Evolutionary conservation across 2,113 vertebrate species (phyloP).

Genomic region (Catharus minimus): DNA sequence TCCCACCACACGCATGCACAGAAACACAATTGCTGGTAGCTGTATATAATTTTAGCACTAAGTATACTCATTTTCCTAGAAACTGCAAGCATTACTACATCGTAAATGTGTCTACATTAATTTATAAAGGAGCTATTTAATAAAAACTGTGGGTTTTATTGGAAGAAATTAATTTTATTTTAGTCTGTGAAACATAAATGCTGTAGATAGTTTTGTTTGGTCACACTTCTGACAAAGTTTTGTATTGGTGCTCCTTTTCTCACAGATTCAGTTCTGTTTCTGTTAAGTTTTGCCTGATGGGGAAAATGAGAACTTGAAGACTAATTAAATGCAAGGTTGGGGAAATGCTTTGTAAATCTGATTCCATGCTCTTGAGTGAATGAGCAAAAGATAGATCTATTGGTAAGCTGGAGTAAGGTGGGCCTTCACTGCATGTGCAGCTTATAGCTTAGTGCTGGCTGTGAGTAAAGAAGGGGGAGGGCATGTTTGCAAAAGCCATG

Average conservation of each 20-base stretch:
- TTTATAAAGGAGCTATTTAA: constrained; percentile 13
- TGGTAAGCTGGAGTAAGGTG: background rate
- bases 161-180: background rate
- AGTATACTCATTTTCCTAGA: constrained; percentile 30
- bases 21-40: constrained; percentile 13
- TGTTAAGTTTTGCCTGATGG: constrained; percentile 3
- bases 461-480: background rate
- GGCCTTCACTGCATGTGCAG: background rate
- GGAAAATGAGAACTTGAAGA: constrained; percentile 28
- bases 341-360: background rate
- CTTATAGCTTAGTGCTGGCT: background rate
- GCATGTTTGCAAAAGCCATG: background rate
- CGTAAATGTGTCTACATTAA: background rate
- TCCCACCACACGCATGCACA: background rate
- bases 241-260: background rate
- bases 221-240: background rate
- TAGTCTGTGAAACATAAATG: background rate
- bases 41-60: constrained; percentile 29
- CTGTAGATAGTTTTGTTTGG: background rate
- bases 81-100: constrained; percentile 16
- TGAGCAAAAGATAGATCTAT: background rate
- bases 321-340: constrained; percentile 1
- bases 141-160: background rate
- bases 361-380: background rate
- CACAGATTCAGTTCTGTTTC: background rate